Percentiles rank a stretch among this genome's conserved stretches.
Evolutionary conservation across 2,113 vertebrate species (phyloP).

Genomic region (Chloroceryle aenea): DNA sequence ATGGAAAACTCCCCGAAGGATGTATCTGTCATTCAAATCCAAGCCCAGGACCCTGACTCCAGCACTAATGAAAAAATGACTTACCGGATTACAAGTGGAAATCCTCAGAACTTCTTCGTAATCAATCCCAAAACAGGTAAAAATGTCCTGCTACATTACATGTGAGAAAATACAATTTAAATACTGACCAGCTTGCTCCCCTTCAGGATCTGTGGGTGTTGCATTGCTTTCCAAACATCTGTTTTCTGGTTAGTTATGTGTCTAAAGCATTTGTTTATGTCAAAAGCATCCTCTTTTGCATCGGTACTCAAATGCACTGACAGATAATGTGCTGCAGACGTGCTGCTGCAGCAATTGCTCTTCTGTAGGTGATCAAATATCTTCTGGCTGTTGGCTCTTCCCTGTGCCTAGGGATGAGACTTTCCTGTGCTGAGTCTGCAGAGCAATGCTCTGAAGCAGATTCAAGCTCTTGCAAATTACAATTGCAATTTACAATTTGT

Average conservation of each 20-base stretch:
- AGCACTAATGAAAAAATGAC: slow-evolving; percentile 80
- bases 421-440: background rate
- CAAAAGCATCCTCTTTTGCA: background rate
- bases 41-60: slow-evolving; percentile 93
- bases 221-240: background rate
- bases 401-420: background rate
- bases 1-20: slow-evolving; percentile 94
- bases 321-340: background rate
- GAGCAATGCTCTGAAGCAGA: background rate
- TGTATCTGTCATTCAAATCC: slow-evolving; percentile 92
- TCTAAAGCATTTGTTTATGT: background rate
- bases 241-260: background rate
- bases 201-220: background rate
- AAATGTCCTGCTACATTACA: background rate
- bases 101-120: slow-evolving; percentile 96
- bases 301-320: accelerated
- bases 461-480: background rate
- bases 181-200: background rate
- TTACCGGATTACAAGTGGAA: slow-evolving; percentile 93
- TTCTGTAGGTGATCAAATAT: background rate
- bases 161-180: background rate
- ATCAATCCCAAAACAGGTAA: slow-evolving; percentile 93
- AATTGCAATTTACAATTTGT: too few species aligned
- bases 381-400: background rate
- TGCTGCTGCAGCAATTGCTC: background rate